Percentiles rank a stretch among this genome's conserved stretches.
Evolutionary conservation across 2,797 vertebrate species (phyloP).

Genomic region (Mormyrops boulengeri): DNA sequence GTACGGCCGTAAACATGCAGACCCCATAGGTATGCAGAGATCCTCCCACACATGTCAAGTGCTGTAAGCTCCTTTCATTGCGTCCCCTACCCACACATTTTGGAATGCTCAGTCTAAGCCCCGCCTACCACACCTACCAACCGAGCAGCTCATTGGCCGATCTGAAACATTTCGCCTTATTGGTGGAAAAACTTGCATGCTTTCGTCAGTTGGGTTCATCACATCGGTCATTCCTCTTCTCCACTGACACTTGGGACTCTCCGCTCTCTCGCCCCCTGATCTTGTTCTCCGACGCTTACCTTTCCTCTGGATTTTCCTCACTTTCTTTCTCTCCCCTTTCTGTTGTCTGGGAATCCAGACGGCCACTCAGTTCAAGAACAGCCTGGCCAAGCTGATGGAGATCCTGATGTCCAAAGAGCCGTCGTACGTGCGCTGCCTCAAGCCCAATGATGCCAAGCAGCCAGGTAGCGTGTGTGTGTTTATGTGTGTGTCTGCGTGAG

Average conservation of each 20-base stretch:
- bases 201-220: not conserved
- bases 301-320: not conserved
- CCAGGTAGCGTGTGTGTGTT: slow-evolving; percentile 60
- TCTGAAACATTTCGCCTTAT: not conserved
- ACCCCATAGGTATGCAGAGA: not conserved
- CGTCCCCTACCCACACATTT: slow-evolving; percentile 38
- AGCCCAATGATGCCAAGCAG: slow-evolving; percentile 96
- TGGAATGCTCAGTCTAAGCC: slow-evolving; percentile 49
- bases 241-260: too few species aligned
- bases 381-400: slow-evolving; percentile 91
- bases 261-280: not conserved
- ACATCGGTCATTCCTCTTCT: not conserved
- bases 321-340: not conserved
- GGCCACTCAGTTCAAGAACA: slow-evolving; percentile 94
- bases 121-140: slow-evolving; percentile 31
- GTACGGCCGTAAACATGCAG: not conserved
- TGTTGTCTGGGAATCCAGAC: slow-evolving; percentile 59
- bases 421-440: slow-evolving; percentile 94
- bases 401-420: slow-evolving; percentile 98
- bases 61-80: not conserved
- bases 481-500: slow-evolving; percentile 7
- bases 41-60: not conserved
- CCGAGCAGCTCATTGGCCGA: slow-evolving; percentile 32
- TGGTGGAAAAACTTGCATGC: not conserved
- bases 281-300: not conserved